Evolutionary conservation across 2,797 vertebrate genomes (phyloP), one percentile per base, ranked within the genome.

Genomic region (Artibeus jamaicensis): DNA sequence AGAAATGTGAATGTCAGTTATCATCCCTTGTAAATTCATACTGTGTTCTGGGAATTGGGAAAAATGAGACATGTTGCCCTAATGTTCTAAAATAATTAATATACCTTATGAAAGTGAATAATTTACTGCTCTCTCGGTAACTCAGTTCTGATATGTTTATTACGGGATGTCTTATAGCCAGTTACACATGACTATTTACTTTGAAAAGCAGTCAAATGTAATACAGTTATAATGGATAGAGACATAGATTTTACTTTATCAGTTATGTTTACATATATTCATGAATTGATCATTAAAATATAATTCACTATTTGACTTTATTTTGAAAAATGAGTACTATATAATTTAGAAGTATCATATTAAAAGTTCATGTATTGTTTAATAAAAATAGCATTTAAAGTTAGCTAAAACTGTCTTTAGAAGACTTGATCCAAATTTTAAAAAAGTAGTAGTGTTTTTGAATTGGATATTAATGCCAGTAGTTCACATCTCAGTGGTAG

Each of bases 251-350:
- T 84, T 22, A 77, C 95, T 96, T 79, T 46, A 84, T 70, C 42
- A 65, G 6, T 55, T 85, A 7, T 81, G 18, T 89, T 87, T 94
- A 32, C 9, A 37, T 50, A 46, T 74, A 71, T 81, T 93, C 81
- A 78, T 78, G 37, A 34, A 6, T 18, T 89, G 4, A 77, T 24
- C 89, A 94, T 77, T 78, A 87, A 94, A 90, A 92, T 88, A 68
- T 46, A 86, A 81, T 57, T 65, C 8, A 91, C 6, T 26, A 82
- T 81, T 93, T 94, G 62, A 24, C 37, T 86, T 91, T 83, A 89
- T 84, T 91, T 87, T 82, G 15, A 71, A 95, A 96, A 91, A 73
- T 68, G 9, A 77, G 44, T 67, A 53, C 9, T 79, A 9, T 71
- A 34, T 73, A 87, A 74, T 91, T 96, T 46, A 50, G 48, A 18